Evolutionary conservation across 2,797 vertebrate species (phyloP).

Genomic region (Phrynocephalus vlangalii): DNA sequence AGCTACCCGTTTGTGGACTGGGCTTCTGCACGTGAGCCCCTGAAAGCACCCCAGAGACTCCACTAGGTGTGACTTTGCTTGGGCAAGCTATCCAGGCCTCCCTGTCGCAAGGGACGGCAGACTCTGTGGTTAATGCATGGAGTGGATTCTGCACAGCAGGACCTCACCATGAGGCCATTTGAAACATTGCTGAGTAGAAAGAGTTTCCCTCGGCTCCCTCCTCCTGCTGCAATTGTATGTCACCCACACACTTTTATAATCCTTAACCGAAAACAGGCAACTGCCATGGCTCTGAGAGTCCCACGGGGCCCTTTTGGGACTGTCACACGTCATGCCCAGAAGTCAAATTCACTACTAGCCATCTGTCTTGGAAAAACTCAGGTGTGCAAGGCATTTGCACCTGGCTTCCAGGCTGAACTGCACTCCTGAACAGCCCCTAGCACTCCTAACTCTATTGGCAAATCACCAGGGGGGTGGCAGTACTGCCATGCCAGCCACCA

Average conservation of each 20-base stretch:
- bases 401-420: not conserved
- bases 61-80: not conserved
- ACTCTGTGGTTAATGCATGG: too few relatives aligned
- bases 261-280: not conserved
- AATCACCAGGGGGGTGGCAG: not conserved
- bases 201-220: not conserved
- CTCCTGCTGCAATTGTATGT: too few relatives aligned
- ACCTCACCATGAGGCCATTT: too few relatives aligned
- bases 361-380: not conserved
- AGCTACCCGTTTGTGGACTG: not conserved
- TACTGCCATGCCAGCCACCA: not conserved
- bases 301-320: not conserved
- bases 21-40: not conserved
- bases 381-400: not conserved
- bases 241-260: not conserved
- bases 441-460: not conserved
- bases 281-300: not conserved
- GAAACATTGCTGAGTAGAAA: too few relatives aligned
- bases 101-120: not conserved
- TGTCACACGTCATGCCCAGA: not conserved
- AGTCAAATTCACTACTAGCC: not conserved
- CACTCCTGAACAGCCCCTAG: not conserved
- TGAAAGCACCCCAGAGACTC: not conserved
- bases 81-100: not conserved
- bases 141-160: too few relatives aligned